These are phyloP conservation scores for Eleutherodactylus coqui DNA, from an alignment of 2,797 vertebrate genomes.

Conservation along the genomic window DNA sequence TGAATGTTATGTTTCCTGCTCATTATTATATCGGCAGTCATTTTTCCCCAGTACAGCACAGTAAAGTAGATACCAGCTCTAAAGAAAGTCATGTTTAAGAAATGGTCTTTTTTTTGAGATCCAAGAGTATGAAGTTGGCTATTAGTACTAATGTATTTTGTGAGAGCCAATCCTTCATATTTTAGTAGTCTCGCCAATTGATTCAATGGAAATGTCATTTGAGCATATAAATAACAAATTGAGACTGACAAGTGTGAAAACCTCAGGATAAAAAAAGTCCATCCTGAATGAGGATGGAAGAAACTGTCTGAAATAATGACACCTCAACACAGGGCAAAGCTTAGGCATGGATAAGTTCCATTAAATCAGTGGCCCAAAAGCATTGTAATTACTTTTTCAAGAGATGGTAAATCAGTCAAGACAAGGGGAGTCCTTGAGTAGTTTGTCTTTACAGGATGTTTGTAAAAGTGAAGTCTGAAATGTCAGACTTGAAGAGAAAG, in stretches of 20 bases:
- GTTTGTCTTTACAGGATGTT: slow-evolving; percentile 23
- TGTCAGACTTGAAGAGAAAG: no score
- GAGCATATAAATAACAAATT: slow-evolving; percentile 39
- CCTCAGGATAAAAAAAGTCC: slow-evolving; percentile 24
- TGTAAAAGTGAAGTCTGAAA: neutral
- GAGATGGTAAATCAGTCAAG: slow-evolving; percentile 32
- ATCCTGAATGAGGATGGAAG: slow-evolving; percentile 34
- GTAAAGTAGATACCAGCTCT: neutral
- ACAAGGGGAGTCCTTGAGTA: slow-evolving; percentile 40
- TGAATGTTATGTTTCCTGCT: neutral
- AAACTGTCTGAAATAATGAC: slow-evolving; percentile 48
- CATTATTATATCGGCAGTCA: neutral
- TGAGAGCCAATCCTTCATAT: slow-evolving; percentile 28
- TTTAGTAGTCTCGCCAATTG: slow-evolving; percentile 27
- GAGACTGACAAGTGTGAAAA: slow-evolving; percentile 50
- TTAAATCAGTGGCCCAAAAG: slow-evolving; percentile 40
- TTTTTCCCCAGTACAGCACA: neutral
- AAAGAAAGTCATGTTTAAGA: slow-evolving; percentile 27
- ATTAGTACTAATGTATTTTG: slow-evolving; percentile 32
- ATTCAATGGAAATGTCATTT: slow-evolving; percentile 39
- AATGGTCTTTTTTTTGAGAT: neutral
- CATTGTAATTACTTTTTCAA: slow-evolving; percentile 29
- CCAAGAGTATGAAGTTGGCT: neutral
- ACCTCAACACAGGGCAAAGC: slow-evolving; percentile 24
- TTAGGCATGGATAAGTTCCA: slow-evolving; percentile 40